Conservation (phyloP, 1,140 invertebrate genomes). For the Eriosoma lanigerum region DNA sequence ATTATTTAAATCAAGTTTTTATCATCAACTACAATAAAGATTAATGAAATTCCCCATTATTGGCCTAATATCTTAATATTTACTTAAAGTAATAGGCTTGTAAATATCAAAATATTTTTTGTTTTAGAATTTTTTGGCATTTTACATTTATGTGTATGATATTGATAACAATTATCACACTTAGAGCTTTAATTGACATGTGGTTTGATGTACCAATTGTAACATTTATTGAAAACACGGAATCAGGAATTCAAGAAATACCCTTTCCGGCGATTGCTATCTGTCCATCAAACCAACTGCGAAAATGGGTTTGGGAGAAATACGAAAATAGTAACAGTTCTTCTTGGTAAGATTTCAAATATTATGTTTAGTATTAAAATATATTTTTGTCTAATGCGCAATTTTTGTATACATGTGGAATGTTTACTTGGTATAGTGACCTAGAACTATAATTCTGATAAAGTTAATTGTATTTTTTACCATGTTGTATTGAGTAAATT, state of each 20-base stretch:
- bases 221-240: slow-evolving; percentile 14
- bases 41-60: too few species aligned
- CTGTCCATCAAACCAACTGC: slow-evolving; percentile 2
- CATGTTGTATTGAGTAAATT: too few species aligned
- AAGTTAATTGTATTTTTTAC: too few species aligned
- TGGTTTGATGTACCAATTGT: slow-evolving; percentile 4
- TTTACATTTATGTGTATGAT: not conserved
- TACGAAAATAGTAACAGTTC: not conserved
- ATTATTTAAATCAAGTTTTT: too few species aligned
- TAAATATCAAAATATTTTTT: too few species aligned
- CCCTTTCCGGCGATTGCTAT: slow-evolving; percentile 19
- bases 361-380: too few species aligned
- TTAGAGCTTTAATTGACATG: not conserved
- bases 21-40: too few species aligned
- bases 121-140: slow-evolving; percentile 23
- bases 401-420: too few species aligned
- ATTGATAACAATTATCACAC: not conserved
- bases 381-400: too few species aligned
- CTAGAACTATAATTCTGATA: too few species aligned
- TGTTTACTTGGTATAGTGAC: too few species aligned
- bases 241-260: slow-evolving; percentile 24
- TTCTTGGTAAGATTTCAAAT: not conserved
- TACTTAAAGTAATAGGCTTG: not conserved
- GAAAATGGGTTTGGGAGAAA: slow-evolving; percentile 22
- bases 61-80: too few species aligned